phyloP scores from a whole-genome alignment of 2,888 invertebrate genomes.

The Pollenia griseotomentosa region DNA sequence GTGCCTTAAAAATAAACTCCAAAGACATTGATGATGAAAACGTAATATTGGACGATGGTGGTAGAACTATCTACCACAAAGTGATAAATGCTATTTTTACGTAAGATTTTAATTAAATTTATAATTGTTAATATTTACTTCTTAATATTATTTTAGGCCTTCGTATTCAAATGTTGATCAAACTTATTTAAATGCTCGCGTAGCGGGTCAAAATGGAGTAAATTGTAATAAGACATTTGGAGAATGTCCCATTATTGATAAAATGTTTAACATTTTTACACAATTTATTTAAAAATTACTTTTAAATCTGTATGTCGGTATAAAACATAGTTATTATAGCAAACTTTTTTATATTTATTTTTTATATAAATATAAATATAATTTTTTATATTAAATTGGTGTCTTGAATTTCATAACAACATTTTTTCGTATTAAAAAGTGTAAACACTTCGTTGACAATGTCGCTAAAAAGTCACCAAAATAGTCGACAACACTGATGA shows the following conservation, averaged over 20 bases:
- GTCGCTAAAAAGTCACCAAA: too few species aligned
- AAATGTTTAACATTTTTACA: constrained; percentile 53
- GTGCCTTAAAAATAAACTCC: constrained; percentile 47
- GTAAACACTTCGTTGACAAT: too few species aligned
- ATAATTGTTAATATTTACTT: not conserved
- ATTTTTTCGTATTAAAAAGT: too few species aligned
- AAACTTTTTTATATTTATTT: too few species aligned
- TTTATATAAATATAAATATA: too few species aligned
- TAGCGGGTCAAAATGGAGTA: constrained; percentile 77
- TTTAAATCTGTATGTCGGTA: not conserved
- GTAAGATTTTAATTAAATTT: constrained; percentile 75
- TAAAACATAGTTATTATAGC: too few species aligned
- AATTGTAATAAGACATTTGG: constrained; percentile 77
- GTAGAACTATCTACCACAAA: constrained; percentile 75
- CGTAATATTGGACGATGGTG: constrained; percentile 46
- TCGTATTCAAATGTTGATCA: constrained; percentile 76
- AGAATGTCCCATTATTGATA: constrained; percentile 72
- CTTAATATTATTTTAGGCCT: constrained; percentile 75
- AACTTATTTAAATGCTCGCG: constrained; percentile 78
- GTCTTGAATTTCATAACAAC: too few species aligned
- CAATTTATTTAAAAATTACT: constrained; percentile 19
- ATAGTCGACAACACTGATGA: too few species aligned
- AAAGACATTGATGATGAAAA: not conserved
- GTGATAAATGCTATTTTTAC: constrained; percentile 79
- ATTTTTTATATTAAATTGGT: too few species aligned